Base-by-base conservation (phyloP, 2,888 invertebrate species). In the Drosophila imparisetae region DNA sequence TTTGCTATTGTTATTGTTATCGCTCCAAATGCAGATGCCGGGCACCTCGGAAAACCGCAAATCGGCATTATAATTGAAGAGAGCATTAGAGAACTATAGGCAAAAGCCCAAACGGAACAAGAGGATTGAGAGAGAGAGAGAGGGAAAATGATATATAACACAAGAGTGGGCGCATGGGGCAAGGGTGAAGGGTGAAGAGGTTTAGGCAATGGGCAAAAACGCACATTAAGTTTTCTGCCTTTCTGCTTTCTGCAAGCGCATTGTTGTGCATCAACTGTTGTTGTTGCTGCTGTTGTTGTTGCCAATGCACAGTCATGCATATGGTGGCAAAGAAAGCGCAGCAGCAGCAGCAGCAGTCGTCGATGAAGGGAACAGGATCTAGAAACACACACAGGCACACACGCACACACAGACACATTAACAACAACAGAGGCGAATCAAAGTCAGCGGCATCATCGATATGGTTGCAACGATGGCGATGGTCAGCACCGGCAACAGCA, bases 401-500 rank as follows among this genome's bases (percentile, higher is more conserved):
- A 52, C 27, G 36, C 32, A 21, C 57, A 61, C 27, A 52, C 18
- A 18, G 15, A 8, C 61, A 38, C 55, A 49, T 66, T 77, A 74
- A 80, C 81, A 81, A 75, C 74, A 85, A n/a, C 36, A 36, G 11
- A 55, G 80, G 87, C 89, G 89, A 84, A 84, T 80, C 85, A 89
- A 85, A 89, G 89, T 85, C 87, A 87, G 80, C 85, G 87, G 85
- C 89, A 81, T 87, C 89, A 85, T 89, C 89, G 89, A 85, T 85
- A 87, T 75, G 73, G 69, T 50, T 87, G 80, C 74, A 82, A 52
- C 77, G 62, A 69, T 61, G 78, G 45, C 73, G 75, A 80, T 66
- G 75, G 75, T 66, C 60, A 63, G 66, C 72, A 63, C 45, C 27
- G 61, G 38, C 40, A 65, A 21, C 38, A 49, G 36, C 64, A 61